Evolutionary conservation across 2,888 invertebrate genomes (phyloP).

Genomic region (Nycteola revayana): DNA sequence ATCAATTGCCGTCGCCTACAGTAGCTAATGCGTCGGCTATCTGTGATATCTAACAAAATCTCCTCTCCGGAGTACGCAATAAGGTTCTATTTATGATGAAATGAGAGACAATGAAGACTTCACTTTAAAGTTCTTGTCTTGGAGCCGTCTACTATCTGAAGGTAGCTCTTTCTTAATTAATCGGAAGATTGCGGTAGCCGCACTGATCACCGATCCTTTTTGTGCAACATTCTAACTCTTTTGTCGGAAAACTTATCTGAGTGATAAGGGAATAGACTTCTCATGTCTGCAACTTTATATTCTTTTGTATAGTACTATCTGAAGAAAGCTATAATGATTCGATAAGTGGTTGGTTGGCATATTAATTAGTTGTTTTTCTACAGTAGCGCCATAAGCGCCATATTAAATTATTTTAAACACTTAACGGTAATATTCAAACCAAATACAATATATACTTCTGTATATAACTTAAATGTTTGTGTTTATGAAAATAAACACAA

Average conservation of each 20-base stretch:
- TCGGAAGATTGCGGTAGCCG: conserved; percentile 70
- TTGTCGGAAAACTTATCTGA: conserved; percentile 55
- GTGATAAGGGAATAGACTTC: conserved; percentile 35
- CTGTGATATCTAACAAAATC: conserved; percentile 29
- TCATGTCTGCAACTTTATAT: conserved; percentile 22
- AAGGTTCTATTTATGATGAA: conserved; percentile 37
- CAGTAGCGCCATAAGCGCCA: no score
- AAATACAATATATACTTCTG: no score
- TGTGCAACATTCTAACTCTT: conserved; percentile 61
- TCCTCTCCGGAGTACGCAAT: conserved; percentile 32
- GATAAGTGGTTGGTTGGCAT: conserved; percentile 1
- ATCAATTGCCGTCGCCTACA: conserved; percentile 68
- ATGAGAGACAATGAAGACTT: conserved; percentile 5
- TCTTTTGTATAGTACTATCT: conserved; percentile 1
- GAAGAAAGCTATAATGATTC: not conserved
- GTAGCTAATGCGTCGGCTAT: conserved; percentile 59
- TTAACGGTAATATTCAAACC: no score
- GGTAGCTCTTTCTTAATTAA: conserved; percentile 61
- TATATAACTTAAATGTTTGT: no score
- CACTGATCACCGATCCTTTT: conserved; percentile 58
- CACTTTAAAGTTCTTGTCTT: conserved; percentile 31
- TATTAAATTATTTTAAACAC: no score
- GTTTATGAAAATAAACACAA: no score
- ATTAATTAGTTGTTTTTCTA: no score
- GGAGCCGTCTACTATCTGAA: conserved; percentile 69